phyloP scores from a whole-genome alignment of 1,140 invertebrate species.

The Manduca sexta region DNA sequence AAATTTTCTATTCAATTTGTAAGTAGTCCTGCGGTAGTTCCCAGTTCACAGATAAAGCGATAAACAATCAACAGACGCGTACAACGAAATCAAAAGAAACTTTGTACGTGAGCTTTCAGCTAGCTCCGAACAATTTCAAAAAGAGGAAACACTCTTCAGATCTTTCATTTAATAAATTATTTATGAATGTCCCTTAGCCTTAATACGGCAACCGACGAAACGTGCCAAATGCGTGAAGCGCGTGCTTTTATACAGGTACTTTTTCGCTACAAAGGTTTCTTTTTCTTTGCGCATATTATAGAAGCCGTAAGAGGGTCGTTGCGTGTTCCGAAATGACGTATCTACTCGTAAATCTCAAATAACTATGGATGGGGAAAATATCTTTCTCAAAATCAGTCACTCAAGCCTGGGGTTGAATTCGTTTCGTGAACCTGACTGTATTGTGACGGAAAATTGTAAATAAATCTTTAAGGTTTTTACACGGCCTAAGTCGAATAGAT shows the following conservation, averaged over 20 bases:
- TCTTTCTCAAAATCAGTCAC: constrained; percentile 30
- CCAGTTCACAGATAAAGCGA: background rate
- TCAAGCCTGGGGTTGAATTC: constrained; percentile 12
- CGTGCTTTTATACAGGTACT: constrained; percentile 44
- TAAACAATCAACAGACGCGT: constrained; percentile 5
- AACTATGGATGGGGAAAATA: constrained; percentile 48
- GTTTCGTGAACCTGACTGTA: background rate
- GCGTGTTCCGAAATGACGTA: constrained; percentile 41
- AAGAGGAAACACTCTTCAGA: constrained; percentile 26
- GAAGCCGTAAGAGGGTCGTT: constrained; percentile 41
- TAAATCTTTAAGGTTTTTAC: too few species aligned
- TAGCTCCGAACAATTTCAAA: constrained; percentile 28
- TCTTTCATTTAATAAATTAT: constrained; percentile 49
- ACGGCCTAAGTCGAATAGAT: too few species aligned
- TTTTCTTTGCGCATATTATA: constrained; percentile 64
- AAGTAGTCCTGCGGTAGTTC: background rate
- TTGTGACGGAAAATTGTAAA: background rate
- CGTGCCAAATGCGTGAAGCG: constrained; percentile 43
- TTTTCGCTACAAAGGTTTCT: constrained; percentile 39
- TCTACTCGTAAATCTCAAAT: constrained; percentile 40
- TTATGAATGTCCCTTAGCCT: constrained; percentile 44
- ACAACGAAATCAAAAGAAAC: constrained; percentile 19
- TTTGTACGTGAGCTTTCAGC: constrained; percentile 22
- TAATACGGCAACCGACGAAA: constrained; percentile 30
- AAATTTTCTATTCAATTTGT: too few species aligned